Conservation (phyloP, 2,113 vertebrate genomes). For the Cygnus atratus region DNA sequence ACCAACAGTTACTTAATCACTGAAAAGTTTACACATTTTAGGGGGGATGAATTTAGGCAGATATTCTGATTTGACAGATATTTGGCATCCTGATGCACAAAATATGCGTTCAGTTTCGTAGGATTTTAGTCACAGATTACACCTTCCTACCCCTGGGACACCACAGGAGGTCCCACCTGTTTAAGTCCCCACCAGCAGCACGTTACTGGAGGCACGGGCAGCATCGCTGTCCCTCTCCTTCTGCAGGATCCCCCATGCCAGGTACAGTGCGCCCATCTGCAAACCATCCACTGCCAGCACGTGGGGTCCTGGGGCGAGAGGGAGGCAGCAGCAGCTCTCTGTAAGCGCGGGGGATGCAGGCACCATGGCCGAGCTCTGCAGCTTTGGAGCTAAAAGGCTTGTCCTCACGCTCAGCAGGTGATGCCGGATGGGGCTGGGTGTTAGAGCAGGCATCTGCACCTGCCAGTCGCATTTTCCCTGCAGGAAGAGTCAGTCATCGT, state of each 20-base stretch:
- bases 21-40: background rate
- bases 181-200: background rate
- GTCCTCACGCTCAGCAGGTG: rapidly evolving
- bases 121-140: background rate
- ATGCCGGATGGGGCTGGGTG: background rate
- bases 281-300: rapidly evolving
- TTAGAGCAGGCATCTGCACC: background rate
- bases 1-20: background rate
- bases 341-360: background rate
- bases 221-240: background rate
- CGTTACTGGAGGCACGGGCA: rapidly evolving
- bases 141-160: background rate
- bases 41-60: too few relatives aligned
- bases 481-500: slow-evolving; percentile 41
- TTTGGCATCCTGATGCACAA: rapidly evolving
- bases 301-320: background rate
- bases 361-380: rapidly evolving
- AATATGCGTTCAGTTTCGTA: background rate
- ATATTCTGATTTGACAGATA: rapidly evolving
- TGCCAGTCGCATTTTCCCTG: slow-evolving; percentile 15
- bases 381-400: background rate
- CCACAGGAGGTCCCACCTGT: background rate
- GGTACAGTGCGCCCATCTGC: background rate
- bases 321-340: background rate
- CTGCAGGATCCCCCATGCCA: background rate